Base-by-base conservation (phyloP, 2,888 invertebrate species). In the Troides oblongomaculatus region DNA sequence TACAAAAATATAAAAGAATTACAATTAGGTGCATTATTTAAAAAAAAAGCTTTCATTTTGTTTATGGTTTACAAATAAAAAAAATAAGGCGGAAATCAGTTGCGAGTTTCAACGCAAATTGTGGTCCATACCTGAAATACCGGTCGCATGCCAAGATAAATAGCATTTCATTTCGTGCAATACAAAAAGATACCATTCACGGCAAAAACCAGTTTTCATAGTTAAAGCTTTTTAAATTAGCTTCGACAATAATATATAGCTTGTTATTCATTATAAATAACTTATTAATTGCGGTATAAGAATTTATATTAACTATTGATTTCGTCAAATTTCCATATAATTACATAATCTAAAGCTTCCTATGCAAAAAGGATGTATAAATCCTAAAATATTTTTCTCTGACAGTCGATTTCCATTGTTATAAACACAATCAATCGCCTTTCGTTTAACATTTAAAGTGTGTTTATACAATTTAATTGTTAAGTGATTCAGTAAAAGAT, bases 101-200 rank as follows among this genome's bases (percentile, higher is more conserved):
- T 60, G 70, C 36, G 61, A 18, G 64, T 46, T 57, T 57, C 56
- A 30, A 43, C 39, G 63, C 63, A 58, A 58, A 66, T 66, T 63
- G 70, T 67, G 70, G 60, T 46, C 66, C 62, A 21, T 61, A 64
- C 70, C 70, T 64, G 70, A 71, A 62, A 70, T 66, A 71, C 70
- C 67, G 64, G 70, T 71, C 46, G 67, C 64, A 68, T 64, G 59
- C 62, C 65, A 63, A 30, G 59, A 64, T 66, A 66, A 70, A 66
- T 70, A 63, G 39, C 59, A 50, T 66, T 60, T 59, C 63, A 62
- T 70, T 66, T 43, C 59, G 66, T 70, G 53, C 66, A 53, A 63
- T 63, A 66, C 39, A 66, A 66, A 65, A 62, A 66, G 65, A 53
- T 59, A 53, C 63, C 50, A 23, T 46, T 64, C 30, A n/a, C 50